Base-by-base conservation (phyloP, 1,140 invertebrate species). In the Gryon sp. region DNA sequence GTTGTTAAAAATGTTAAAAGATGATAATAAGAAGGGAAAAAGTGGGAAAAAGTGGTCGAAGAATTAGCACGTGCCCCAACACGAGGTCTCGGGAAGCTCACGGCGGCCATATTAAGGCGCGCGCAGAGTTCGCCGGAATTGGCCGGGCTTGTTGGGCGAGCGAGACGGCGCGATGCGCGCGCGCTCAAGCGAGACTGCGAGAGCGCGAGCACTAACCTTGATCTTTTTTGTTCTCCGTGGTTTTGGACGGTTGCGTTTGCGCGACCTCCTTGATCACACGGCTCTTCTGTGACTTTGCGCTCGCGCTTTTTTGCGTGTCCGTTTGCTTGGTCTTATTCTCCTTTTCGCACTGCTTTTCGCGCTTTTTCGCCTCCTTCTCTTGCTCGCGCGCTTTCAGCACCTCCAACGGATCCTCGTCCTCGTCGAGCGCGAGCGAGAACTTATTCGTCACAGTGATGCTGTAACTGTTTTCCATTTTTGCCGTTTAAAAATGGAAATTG, bases 401-500 rank as follows among this genome's bases (percentile, higher is more conserved):
- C 91, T 97, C 96, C 86, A 96, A 91, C 75, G 95, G 95, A 92
- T 98, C 96, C 89, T 96, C 95, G 87, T 94, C 94, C 84, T 95
- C 93, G 86, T 93, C 91, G 86, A 97, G 92, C 88, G 97, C 96
- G 88, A 97, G 92, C 88, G 93, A 94, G 90, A 96, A 98, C 90
- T 97, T 94, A 91, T 98, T 98, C 83, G 92, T 93, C 76, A 96
- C 93, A 79, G 95, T 95, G 88, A 97, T 95, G 86, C 95, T 97
- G 92, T 98, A 98, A 83, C 93, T 91, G 90, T 93, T 95, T 90
- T 97, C 96, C 96, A 98, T 98, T 11, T 38, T 36, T 28, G 52
- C 72, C 52, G 63, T 28, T n/a, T n/a, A n/a, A n/a, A n/a, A n/a
- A n/a, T n/a, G n/a, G n/a, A n/a, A n/a, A n/a, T n/a, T n/a, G n/a